These are phyloP conservation scores for Diarsia brunnea DNA, from an alignment of 2,888 invertebrate species.

Conservation along the genomic window DNA sequence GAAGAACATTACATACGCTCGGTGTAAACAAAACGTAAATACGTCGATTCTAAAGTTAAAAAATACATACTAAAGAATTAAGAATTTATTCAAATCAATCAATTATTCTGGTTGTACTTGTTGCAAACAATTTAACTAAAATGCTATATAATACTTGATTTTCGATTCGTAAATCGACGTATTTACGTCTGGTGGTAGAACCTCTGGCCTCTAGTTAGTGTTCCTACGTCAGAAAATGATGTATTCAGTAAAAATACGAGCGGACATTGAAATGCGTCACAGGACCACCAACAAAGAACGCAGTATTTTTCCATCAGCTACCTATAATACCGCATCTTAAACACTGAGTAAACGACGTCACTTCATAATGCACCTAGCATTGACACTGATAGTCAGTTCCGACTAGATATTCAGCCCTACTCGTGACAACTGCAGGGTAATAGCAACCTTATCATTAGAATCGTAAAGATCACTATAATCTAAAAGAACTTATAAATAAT, in stretches of 20 bases:
- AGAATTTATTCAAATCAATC: too few relatives aligned
- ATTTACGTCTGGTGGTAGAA: too few relatives aligned
- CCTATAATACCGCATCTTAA: conserved; percentile 3
- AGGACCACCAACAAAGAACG: conserved; percentile 10
- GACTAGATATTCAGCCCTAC: conserved; percentile 20
- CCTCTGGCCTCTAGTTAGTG: neutral
- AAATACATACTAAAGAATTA: too few relatives aligned
- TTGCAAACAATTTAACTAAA: too few relatives aligned
- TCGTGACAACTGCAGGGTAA: neutral
- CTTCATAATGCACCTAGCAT: conserved; percentile 54
- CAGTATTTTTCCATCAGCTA: conserved; percentile 31
- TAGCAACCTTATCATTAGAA: neutral
- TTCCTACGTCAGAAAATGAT: neutral
- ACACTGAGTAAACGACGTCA: conserved; percentile 4
- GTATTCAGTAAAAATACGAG: neutral
- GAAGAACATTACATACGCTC: neutral
- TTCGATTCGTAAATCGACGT: too few relatives aligned
- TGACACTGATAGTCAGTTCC: conserved; percentile 47
- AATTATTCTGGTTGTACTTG: too few relatives aligned
- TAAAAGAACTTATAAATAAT: neutral
- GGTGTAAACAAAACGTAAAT: too few relatives aligned
- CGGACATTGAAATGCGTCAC: conserved; percentile 6
- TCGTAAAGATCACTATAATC: neutral
- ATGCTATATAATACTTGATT: too few relatives aligned
- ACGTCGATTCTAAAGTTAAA: too few relatives aligned